Evolutionary conservation across 2,113 vertebrate genomes (phyloP), one percentile per base, ranked within the genome.

Genomic region (Pampusana beccarii): DNA sequence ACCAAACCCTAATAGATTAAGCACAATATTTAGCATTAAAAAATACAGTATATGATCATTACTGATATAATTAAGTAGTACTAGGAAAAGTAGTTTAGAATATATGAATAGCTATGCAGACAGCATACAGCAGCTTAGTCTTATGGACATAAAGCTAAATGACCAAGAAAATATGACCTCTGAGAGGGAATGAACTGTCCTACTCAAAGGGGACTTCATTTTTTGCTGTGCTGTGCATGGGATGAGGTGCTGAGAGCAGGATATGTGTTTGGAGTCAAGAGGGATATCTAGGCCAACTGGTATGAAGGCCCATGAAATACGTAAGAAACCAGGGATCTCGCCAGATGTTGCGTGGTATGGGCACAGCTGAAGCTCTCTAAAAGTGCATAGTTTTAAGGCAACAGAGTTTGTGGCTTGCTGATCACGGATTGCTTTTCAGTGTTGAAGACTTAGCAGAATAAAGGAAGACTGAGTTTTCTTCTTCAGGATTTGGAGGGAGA

Each of bases 251-350:
- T 66, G 33, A 44, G 36, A 60, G 69, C 31, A 42, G 42, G 42
- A 73, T 5, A 7, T 4, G 11, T 53, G 34, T 64, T 62, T 34
- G 31, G 20, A 1, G 0, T 54, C 56, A 56, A 56, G n/a, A 42
- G 6, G 48, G 25, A 31, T 42, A 50, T 26, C 25, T 16, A 17
- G 42, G 29, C 0, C 0, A 65, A 73, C 31, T 31, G 57, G 23
- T 23, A 3, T 24, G 15, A 80, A 64, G n/a, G 50, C 50, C 24
- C 12, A 10, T 0, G 0, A 57, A n/a, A 80, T 2, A 34, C 11
- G 28, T 36, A n/a, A 42, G 50, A 58, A 65, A 73, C 13, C 0
- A 3, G 31, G 25, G 6, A 42, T 42, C 5, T 42, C 19, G 57
- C 31, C 20, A 58, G 50, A 57, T 13, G 24, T 51, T 58, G 34